These are phyloP conservation scores for Hyperoodon ampullatus DNA, from an alignment of 2,113 vertebrate species.

Conservation along the genomic window DNA sequence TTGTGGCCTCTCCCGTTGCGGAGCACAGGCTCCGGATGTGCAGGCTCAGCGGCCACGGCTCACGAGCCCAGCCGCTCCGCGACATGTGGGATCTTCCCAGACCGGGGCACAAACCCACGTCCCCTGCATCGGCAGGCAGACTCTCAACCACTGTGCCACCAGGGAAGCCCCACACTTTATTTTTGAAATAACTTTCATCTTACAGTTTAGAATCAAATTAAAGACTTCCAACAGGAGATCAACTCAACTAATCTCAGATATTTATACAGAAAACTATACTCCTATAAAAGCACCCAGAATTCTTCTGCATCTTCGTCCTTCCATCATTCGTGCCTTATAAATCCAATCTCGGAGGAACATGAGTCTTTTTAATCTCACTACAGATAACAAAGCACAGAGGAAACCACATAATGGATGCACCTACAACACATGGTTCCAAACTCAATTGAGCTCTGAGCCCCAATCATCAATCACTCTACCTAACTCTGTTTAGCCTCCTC, in stretches of 20 bases:
- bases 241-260: not conserved
- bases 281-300: not conserved
- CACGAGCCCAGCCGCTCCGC: no score
- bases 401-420: not conserved
- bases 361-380: not conserved
- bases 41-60: no score
- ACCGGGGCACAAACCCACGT: no score
- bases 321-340: not conserved
- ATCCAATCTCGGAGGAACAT: not conserved
- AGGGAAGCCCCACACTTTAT: not conserved
- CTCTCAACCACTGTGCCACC: no score
- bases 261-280: not conserved
- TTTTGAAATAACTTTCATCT: not conserved
- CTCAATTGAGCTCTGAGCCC: not conserved
- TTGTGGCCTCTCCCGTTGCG: no score
- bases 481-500: not conserved
- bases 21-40: no score
- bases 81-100: no score
- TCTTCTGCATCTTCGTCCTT: not conserved
- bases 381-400: not conserved
- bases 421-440: not conserved
- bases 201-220: conserved; percentile 1
- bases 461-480: not conserved
- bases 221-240: not conserved
- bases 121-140: no score